Evolutionary conservation across 2,888 invertebrate species (phyloP).

Genomic region (Ichneumon xanthorius): DNA sequence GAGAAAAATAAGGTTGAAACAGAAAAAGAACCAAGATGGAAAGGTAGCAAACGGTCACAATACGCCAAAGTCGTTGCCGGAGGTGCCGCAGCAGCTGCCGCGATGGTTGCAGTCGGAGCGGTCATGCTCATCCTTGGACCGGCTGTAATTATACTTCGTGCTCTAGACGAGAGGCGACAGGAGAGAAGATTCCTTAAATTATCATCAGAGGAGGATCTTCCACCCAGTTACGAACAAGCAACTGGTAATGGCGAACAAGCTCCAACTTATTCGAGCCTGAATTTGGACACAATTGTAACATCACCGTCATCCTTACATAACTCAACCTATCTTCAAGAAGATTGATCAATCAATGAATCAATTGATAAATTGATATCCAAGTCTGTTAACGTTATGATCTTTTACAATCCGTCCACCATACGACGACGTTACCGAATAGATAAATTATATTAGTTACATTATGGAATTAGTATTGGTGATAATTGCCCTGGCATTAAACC

Average conservation of each 20-base stretch:
- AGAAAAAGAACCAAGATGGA: constrained; percentile 34
- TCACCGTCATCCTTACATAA: neutral
- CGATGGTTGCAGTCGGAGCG: constrained; percentile 78
- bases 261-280: constrained; percentile 78
- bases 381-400: neutral
- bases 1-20: neutral
- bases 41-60: constrained; percentile 63
- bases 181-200: constrained; percentile 74
- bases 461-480: constrained; percentile 55
- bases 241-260: constrained; percentile 75
- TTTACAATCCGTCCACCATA: neutral
- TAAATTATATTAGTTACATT: neutral
- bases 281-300: constrained; percentile 73
- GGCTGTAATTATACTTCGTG: constrained; percentile 76
- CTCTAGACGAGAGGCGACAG: constrained; percentile 75
- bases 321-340: neutral
- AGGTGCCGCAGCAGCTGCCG: constrained; percentile 76
- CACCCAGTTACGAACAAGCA: constrained; percentile 79
- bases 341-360: neutral
- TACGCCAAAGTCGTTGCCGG: constrained; percentile 68
- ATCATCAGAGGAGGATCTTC: constrained; percentile 74
- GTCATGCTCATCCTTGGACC: constrained; percentile 79
- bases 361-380: neutral
- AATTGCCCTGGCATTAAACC: constrained; percentile 63
- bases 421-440: neutral